Evolutionary conservation across 2,888 invertebrate genomes (phyloP).

Genomic region (Tipula vernalis): DNA sequence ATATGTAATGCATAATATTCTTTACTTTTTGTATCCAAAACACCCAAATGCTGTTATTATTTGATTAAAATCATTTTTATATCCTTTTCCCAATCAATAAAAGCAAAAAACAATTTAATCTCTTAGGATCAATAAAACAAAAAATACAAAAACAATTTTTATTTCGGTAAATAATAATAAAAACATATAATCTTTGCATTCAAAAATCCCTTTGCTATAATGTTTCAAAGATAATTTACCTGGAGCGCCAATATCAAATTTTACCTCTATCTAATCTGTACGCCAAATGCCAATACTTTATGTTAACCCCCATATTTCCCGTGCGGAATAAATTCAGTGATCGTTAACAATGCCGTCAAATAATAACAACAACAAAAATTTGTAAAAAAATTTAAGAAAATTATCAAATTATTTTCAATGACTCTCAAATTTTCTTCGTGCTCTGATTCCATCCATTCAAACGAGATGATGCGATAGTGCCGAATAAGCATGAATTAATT

Average conservation of each 20-base stretch:
- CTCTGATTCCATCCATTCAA: background rate
- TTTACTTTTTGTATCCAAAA: background rate
- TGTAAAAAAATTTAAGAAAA: background rate
- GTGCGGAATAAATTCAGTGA: background rate
- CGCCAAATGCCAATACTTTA: background rate
- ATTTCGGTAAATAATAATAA: background rate
- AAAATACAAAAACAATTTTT: background rate
- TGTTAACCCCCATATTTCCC: background rate
- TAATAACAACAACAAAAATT: background rate
- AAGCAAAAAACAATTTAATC: background rate
- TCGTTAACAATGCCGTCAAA: background rate
- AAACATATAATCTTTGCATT: background rate
- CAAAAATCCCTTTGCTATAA: background rate
- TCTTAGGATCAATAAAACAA: background rate
- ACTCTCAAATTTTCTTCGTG: background rate
- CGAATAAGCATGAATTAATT: background rate
- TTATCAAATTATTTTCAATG: background rate
- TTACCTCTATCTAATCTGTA: background rate
- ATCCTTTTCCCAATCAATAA: background rate
- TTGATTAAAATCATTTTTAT: background rate
- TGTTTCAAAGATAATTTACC: background rate
- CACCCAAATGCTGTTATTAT: background rate
- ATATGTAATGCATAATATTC: background rate
- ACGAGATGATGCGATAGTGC: background rate
- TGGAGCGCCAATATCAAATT: background rate